Evolutionary conservation across 2,113 vertebrate species (phyloP).

Genomic region (Ivindomyrus marchei): DNA sequence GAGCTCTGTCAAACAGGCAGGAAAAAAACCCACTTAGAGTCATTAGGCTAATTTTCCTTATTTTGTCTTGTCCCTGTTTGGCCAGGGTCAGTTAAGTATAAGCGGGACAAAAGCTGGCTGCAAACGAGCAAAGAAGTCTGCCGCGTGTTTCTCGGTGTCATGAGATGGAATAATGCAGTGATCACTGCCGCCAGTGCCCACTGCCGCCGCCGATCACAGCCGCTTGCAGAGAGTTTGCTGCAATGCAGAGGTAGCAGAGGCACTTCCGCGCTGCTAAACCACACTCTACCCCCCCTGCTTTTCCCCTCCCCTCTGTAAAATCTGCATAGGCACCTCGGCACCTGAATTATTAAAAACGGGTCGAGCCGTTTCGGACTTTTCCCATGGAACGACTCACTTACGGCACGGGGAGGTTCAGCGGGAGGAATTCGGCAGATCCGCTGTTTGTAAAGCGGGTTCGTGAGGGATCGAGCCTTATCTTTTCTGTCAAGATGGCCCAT

Average conservation of each 20-base stretch:
- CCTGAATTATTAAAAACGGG: conserved; percentile 36
- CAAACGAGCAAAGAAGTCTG: neutral
- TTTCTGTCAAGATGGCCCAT: neutral
- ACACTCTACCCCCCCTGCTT: conserved; percentile 5
- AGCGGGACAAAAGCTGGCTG: neutral
- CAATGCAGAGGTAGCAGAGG: conserved; percentile 40
- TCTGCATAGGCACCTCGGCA: conserved; percentile 22
- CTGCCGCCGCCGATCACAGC: neutral
- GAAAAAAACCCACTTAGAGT: neutral
- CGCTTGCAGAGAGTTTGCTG: conserved; percentile 37
- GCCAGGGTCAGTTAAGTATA: neutral
- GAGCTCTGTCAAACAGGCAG: neutral
- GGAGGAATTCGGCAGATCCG: neutral
- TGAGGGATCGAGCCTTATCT: neutral
- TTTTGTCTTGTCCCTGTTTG: neutral
- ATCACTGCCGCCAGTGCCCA: neutral
- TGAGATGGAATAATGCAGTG: conserved; percentile 17
- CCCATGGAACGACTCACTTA: neutral
- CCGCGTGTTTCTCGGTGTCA: neutral
- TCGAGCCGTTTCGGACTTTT: conserved; percentile 13
- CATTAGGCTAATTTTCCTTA: neutral
- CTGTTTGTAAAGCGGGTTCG: neutral
- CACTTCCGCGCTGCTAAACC: conserved; percentile 17
- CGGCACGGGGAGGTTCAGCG: neutral
- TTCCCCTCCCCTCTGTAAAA: conserved; percentile 6